Base-by-base conservation (phyloP, 2,888 invertebrate species). In the Eristalinus sepulchralis region DNA sequence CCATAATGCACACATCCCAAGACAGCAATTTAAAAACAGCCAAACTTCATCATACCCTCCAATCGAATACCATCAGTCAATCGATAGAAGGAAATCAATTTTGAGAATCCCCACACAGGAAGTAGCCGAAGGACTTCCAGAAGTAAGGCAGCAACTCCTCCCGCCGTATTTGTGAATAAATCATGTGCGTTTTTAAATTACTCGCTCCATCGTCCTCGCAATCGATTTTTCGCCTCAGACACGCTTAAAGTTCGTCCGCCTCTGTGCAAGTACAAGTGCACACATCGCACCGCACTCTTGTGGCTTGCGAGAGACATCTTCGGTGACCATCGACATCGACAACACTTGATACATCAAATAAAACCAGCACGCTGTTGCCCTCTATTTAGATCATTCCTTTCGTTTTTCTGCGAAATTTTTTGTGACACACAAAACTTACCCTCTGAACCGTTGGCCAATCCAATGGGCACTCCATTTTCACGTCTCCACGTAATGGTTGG, bases 401-500 rank as follows among this genome's bases (percentile, higher is more conserved):
- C 36, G 71, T 60, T 53, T 34, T 39, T 27, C 27, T 27, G 27
- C 5, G 27, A 27, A 27, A 27, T 27, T 27, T 27, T 27, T 5
- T 27, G 27, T 27, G 27, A 17, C 17, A 66, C 8, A 57, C 27
- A 27, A 27, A 27, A 89, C 91, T 92, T 92, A 96, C 96, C 96
- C 94, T 96, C 95, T 89, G 94, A 93, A 39, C 95, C 96, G 89
- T 94, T 95, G 70, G 95, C 94, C 66, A 96, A 92, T 20, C 95
- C 95, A 91, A 97, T 97, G 77, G 95, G 94, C 90, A 95, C 95
- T 78, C 96, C 95, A 90, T 96, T 96, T 92, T 97, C 97, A 88
- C 97, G 94, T 88, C 96, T 94, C 98, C 98, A 98, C 88, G 95
- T 96, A 92, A 98, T 97, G 89, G 95, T 96, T 5, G 98, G 98